phyloP scores from a whole-genome alignment of 2,113 vertebrate genomes.

The Pachycephala philippinensis region DNA sequence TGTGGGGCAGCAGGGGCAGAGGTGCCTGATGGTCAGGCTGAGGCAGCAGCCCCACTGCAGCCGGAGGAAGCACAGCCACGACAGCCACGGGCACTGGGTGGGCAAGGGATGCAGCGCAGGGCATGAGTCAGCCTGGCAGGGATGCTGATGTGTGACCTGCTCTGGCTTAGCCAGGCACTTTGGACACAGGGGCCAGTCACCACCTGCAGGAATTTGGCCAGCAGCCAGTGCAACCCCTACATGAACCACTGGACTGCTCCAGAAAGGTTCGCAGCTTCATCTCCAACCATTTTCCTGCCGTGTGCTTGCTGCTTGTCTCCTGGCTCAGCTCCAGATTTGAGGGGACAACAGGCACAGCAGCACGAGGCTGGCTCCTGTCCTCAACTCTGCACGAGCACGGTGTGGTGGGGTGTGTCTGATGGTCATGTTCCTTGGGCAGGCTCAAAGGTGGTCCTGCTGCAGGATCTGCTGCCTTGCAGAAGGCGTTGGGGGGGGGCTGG shows the following conservation, averaged over 20 bases:
- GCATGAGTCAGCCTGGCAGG: fast-evolving
- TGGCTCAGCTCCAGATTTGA: background rate
- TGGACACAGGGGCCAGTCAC: background rate
- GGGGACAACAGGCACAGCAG: fast-evolving
- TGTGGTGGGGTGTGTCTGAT: fast-evolving
- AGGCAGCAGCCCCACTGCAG: background rate
- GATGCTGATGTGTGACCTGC: background rate
- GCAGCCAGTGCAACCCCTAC: background rate
- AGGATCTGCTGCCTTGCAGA: background rate
- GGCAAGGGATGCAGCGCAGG: background rate
- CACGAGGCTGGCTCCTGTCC: fast-evolving
- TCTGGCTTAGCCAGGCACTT: background rate
- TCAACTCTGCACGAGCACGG: fast-evolving
- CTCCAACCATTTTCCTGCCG: background rate
- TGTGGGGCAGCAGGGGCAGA: background rate
- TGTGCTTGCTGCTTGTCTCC: background rate
- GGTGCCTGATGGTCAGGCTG: background rate
- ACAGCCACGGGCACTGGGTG: fast-evolving
- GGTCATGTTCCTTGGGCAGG: background rate
- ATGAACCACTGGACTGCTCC: background rate
- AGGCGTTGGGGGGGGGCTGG: background rate
- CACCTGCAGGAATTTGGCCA: background rate
- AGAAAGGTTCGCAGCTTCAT: background rate
- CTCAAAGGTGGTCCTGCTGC: background rate
- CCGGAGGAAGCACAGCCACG: background rate